Evolutionary conservation across 2,113 vertebrate species (phyloP).

Genomic region (Macrotis lagotis): DNA sequence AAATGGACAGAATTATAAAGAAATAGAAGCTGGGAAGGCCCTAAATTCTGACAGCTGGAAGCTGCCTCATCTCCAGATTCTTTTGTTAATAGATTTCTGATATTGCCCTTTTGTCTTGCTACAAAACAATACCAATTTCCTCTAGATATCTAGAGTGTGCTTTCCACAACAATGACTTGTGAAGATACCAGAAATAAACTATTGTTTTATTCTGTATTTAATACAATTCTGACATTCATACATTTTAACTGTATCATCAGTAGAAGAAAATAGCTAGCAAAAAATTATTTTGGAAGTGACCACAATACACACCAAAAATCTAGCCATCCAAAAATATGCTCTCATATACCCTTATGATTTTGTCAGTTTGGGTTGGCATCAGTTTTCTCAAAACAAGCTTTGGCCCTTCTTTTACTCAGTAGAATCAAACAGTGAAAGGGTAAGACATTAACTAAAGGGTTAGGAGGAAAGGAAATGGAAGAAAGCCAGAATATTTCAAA

Average conservation of each 20-base stretch:
- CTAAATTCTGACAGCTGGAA: background rate
- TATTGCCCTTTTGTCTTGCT: background rate
- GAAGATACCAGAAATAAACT: background rate
- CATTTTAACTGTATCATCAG: slow-evolving; percentile 41
- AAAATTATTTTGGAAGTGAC: slow-evolving; percentile 43
- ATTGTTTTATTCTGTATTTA: slow-evolving; percentile 9
- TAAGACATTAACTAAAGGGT: slow-evolving; percentile 33
- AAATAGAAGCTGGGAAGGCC: background rate
- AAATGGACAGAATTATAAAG: background rate
- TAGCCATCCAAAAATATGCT: background rate
- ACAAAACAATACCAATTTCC: background rate
- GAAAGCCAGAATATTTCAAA: slow-evolving; percentile 32
- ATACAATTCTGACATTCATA: background rate
- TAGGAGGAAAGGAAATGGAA: slow-evolving; percentile 43
- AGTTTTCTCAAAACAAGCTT: slow-evolving; percentile 58
- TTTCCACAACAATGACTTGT: slow-evolving; percentile 33
- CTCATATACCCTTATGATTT: slow-evolving; percentile 2
- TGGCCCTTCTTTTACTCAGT: slow-evolving; percentile 8
- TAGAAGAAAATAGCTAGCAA: slow-evolving; percentile 13
- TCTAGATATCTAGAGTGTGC: background rate
- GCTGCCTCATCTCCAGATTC: background rate
- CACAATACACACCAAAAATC: slow-evolving; percentile 44
- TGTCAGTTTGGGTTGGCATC: slow-evolving; percentile 32
- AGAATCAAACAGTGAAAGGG: slow-evolving; percentile 29
- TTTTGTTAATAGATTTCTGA: background rate